Evolutionary conservation across 2,797 vertebrate genomes (phyloP).

Genomic region (Sarcoramphus papa): DNA sequence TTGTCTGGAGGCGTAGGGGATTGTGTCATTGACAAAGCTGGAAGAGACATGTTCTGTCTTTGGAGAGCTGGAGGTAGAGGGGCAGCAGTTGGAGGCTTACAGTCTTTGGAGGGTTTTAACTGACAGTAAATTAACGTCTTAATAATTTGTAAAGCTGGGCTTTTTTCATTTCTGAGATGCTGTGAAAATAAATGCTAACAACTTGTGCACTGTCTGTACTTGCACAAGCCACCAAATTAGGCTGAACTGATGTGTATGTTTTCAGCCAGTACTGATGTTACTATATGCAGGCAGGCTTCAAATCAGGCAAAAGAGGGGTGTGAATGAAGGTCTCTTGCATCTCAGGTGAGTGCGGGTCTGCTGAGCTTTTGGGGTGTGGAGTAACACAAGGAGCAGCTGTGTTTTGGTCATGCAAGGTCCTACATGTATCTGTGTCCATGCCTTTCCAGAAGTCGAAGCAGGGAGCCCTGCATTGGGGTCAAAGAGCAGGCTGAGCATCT

Average conservation of each 20-base stretch:
- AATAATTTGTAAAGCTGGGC: neutral
- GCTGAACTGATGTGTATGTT: neutral
- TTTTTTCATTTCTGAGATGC: neutral
- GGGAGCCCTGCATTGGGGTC: neutral
- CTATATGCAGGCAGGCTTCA: neutral
- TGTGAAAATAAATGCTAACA: neutral
- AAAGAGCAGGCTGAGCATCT: neutral
- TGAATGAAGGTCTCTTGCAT: neutral
- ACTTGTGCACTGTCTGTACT: neutral
- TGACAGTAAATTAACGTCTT: neutral
- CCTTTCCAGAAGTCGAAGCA: neutral
- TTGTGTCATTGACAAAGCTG: neutral
- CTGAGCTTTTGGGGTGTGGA: neutral
- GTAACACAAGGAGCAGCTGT: neutral
- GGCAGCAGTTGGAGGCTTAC: neutral
- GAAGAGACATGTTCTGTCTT: neutral
- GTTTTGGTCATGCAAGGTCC: neutral
- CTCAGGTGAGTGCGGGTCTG: neutral
- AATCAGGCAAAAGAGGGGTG: accelerated
- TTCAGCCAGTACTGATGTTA: neutral
- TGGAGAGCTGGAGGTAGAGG: neutral
- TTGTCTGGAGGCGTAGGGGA: neutral
- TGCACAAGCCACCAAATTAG: neutral
- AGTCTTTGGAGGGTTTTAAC: neutral
- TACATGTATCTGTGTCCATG: neutral